These are phyloP conservation scores for Burhinus bistriatus DNA, from an alignment of 2,113 vertebrate genomes.

Conservation along the genomic window DNA sequence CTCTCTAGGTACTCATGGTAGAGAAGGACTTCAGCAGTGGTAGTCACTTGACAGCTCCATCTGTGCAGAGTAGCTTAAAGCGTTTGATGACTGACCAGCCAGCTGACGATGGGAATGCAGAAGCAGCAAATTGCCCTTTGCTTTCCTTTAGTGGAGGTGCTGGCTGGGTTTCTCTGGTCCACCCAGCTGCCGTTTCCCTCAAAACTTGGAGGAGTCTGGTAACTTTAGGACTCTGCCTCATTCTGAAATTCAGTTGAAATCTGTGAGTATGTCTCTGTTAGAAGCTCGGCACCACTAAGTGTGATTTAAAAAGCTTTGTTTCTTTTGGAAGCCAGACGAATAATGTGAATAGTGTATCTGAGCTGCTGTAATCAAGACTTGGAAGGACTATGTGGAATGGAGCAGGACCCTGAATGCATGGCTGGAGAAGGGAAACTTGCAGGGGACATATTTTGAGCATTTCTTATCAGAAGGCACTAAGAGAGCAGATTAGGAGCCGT, in stretches of 20 bases:
- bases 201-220: neutral
- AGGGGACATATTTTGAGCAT: neutral
- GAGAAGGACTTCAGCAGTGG: neutral
- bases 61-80: neutral
- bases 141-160: neutral
- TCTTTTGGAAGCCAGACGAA: neutral
- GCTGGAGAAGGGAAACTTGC: neutral
- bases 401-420: neutral
- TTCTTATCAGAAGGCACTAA: neutral
- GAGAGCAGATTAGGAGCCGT: neutral
- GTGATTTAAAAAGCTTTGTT: neutral
- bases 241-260: neutral
- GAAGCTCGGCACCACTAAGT: neutral
- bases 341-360: neutral
- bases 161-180: neutral
- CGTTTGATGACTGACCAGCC: neutral
- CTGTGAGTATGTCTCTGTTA: neutral
- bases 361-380: neutral
- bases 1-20: neutral
- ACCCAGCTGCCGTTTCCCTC: neutral
- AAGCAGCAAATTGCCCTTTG: neutral
- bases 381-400: neutral
- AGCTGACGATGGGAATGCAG: neutral
- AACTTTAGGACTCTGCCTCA: neutral
- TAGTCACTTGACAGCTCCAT: neutral